Base-by-base conservation (phyloP, 2,888 invertebrate species). In the Yponomeuta plumbellus region DNA sequence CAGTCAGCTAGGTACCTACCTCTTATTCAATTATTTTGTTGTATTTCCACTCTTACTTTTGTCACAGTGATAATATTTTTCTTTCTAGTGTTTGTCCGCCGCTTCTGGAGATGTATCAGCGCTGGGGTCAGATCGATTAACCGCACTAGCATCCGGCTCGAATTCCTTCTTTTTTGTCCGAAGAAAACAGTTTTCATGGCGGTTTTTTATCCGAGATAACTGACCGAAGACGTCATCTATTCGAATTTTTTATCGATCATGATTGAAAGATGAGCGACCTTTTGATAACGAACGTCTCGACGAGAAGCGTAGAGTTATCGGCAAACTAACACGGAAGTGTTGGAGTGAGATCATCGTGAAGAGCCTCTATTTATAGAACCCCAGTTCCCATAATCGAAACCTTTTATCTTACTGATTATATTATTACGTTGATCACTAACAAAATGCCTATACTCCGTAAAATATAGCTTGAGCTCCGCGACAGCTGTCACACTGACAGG, bases 11-110 rank as follows among this genome's bases (percentile, higher is more conserved):
- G 44, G 17, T 52, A 52, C 44, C 11, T 72, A 72, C 71, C 71
- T 68, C 70, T 72, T 77, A 71, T 72, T 77, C 71, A 72, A 70
- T 71, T 73, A 73, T 74, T 72, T 72, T 71, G 71, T 71, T 71
- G 68, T 71, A 71, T 70, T 73, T 71, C 68, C 73, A 76, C 77
- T 78, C 70, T 77, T 77, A 75, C 75, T 77, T 75, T 75, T 75
- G 68, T 68, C 67, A 71, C 39, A 17, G 10, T 62, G 62, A 39
- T 61, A 26, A 61, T 62, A 39, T 62, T 62, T n/a, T 62, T 62
- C 34, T 39, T 61, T 11, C 61, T 23, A 52, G 44, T 52, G 44
- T 52, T 52, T 13, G 44, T 13, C 13, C 44, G 17, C 44, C 44
- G 17, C 44, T 26, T 34, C 61, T n/a, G 39, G 3, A 11, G 34